Evolutionary conservation across 2,888 invertebrate genomes (phyloP).

Genomic region (Mythimna ferrago): DNA sequence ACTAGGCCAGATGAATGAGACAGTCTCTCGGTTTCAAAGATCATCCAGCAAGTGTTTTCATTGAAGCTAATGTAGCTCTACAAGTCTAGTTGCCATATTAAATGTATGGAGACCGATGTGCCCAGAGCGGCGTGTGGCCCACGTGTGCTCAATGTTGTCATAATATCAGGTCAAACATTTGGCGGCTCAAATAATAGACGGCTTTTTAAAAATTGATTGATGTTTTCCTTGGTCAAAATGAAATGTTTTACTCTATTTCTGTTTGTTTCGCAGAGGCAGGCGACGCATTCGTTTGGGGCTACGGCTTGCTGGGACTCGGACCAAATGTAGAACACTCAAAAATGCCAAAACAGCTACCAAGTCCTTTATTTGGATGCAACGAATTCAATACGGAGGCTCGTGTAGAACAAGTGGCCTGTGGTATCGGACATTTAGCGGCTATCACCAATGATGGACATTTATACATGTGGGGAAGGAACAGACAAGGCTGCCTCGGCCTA

Average conservation of each 20-base stretch:
- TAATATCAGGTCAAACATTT: too few relatives aligned
- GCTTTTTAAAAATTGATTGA: background rate
- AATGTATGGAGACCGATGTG: too few relatives aligned
- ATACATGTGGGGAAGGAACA: conserved; percentile 98
- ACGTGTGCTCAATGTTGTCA: too few relatives aligned
- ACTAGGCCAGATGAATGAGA: too few relatives aligned
- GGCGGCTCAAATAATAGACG: too few relatives aligned
- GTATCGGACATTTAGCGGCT: conserved; percentile 94
- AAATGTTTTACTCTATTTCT: background rate
- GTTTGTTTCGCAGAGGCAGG: conserved; percentile 92
- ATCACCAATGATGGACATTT: conserved; percentile 96
- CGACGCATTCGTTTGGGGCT: conserved; percentile 98
- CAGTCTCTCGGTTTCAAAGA: too few relatives aligned
- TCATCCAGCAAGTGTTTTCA: too few relatives aligned
- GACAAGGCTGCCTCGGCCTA: conserved; percentile 95
- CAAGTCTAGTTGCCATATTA: too few relatives aligned
- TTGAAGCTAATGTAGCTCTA: too few relatives aligned
- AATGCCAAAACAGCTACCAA: conserved; percentile 94
- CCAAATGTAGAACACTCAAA: conserved; percentile 93
- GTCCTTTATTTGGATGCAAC: conserved; percentile 96
- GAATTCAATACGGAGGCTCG: conserved; percentile 93
- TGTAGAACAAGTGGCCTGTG: conserved; percentile 93
- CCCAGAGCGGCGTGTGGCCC: too few relatives aligned
- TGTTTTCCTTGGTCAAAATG: background rate
- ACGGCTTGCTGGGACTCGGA: conserved; percentile 97